Evolutionary conservation across 2,888 invertebrate genomes (phyloP).

Genomic region (Asteroscopus sphinx): DNA sequence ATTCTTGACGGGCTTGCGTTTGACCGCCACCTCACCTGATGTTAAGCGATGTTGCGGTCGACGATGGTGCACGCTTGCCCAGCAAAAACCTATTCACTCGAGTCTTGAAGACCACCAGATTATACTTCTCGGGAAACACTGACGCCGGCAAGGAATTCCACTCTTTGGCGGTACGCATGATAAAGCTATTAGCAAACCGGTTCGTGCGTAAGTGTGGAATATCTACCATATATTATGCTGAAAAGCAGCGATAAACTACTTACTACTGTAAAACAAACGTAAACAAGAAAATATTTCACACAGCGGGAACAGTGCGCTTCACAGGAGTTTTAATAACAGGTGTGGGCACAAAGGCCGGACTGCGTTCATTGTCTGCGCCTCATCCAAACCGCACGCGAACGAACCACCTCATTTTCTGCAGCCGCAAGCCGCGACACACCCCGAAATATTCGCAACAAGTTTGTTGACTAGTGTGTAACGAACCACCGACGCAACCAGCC

Average conservation of each 20-base stretch:
- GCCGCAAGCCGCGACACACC: conserved; percentile 47
- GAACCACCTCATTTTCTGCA: conserved; percentile 67
- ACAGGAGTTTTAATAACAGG: conserved; percentile 80
- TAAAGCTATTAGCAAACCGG: too few species aligned
- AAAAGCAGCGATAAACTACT: conserved; percentile 25
- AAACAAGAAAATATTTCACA: conserved; percentile 51
- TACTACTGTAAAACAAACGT: conserved; percentile 48
- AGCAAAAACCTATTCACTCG: too few species aligned
- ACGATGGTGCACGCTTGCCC: too few species aligned
- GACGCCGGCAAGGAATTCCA: too few species aligned
- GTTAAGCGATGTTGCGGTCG: too few species aligned
- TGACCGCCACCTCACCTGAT: too few species aligned
- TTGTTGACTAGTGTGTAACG: conserved; percentile 52
- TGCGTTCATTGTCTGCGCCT: conserved; percentile 61
- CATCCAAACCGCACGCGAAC: conserved; percentile 65
- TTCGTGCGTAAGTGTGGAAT: too few species aligned
- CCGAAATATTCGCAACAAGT: conserved; percentile 62
- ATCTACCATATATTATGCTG: conserved; percentile 7
- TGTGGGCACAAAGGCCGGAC: conserved; percentile 72
- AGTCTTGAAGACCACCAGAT: too few species aligned
- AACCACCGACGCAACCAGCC: conserved; percentile 23
- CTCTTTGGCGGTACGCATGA: too few species aligned
- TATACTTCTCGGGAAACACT: too few species aligned
- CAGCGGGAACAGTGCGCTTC: conserved; percentile 48
- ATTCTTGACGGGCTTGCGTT: too few species aligned